Evolutionary conservation across 2,797 vertebrate genomes (phyloP).

Genomic region (Salmo trutta): DNA sequence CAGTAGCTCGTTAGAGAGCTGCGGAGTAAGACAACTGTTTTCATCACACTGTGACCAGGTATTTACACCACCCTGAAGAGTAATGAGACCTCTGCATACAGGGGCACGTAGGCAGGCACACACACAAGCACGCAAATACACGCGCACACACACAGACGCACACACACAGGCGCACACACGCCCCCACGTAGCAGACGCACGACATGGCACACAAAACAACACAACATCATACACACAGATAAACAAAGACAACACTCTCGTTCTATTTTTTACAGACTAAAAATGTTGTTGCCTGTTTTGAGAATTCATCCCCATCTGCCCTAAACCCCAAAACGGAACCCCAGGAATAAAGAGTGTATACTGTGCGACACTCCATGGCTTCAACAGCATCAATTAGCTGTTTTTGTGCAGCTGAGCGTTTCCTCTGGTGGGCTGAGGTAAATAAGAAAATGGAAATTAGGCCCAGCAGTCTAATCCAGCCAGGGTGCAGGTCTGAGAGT

Average conservation of each 20-base stretch:
- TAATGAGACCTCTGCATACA: slow-evolving; percentile 69
- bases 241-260: slow-evolving; percentile 7
- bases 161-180: slow-evolving; percentile 24
- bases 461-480: slow-evolving; percentile 76
- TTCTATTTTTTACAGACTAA: slow-evolving; percentile 36
- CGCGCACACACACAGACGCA: slow-evolving; percentile 23
- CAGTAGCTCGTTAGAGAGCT: slow-evolving; percentile 78
- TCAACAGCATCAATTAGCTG: slow-evolving; percentile 77
- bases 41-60: slow-evolving; percentile 65
- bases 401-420: slow-evolving; percentile 75
- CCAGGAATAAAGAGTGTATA: slow-evolving; percentile 18
- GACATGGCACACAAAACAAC: slow-evolving; percentile 15
- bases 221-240: slow-evolving; percentile 10
- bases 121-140: slow-evolving; percentile 10
- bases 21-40: slow-evolving; percentile 74
- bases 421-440: slow-evolving; percentile 69
- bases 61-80: slow-evolving; percentile 64
- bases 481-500: slow-evolving; percentile 75
- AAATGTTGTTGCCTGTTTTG: slow-evolving; percentile 43
- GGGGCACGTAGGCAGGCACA: neutral
- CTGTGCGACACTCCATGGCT: slow-evolving; percentile 53
- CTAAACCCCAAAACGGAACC: neutral
- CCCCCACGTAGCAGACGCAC: slow-evolving; percentile 6
- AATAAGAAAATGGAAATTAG: slow-evolving; percentile 75
- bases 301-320: slow-evolving; percentile 43